Base-by-base conservation (phyloP, 1,140 invertebrate species). In the Coelopa frigida region DNA sequence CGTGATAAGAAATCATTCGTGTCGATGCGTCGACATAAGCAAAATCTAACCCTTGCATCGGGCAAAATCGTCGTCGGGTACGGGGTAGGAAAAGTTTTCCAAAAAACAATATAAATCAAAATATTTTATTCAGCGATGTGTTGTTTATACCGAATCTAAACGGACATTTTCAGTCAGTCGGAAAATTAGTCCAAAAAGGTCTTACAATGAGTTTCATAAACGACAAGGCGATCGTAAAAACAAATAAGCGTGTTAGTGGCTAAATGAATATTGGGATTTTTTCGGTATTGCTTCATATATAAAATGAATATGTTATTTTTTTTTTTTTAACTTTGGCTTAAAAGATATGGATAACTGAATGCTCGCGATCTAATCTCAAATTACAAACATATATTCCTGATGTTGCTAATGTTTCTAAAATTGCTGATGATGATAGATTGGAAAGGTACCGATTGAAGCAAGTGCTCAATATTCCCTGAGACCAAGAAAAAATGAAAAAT, bases 151-250 rank as follows among this genome's bases (percentile, higher is more conserved):
- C 46, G 10, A 18, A 48, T 18, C 21, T 42, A 26, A 29, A 48
- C 27, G 41, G 38, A 8, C 42, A 43, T 40, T 47, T 47, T 23
- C 15, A 41, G 17, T 47, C 46, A 22, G 27, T 47, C n/a, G 23
- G 17, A 15, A 46, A 38, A 29, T 20, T 29, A 23, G 23, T 46
- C 29, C 7, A 23, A 38, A 14, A 35, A 21, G 44, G 44, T 22
- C 23, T 27, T 38, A 15, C n/a, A 23, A 26, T 46, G 4, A 12
- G 15, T 20, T 46, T 46, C 31, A 24, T 17, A 8, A 8, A 15
- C 5, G 24, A 46, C 6, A 39, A 17, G 24, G 36, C 44, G 11
- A 31, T 12, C 12, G 15, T 46, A 12, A 46, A 24, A 24, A 44
- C 14, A n/a, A n/a, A 12, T 15, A 8, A 37, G 24, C 3, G 37